Evolutionary conservation across 2,888 invertebrate species (phyloP), one percentile per base, ranked within the genome.

Genomic region (Drosophila nigritarsus): DNA sequence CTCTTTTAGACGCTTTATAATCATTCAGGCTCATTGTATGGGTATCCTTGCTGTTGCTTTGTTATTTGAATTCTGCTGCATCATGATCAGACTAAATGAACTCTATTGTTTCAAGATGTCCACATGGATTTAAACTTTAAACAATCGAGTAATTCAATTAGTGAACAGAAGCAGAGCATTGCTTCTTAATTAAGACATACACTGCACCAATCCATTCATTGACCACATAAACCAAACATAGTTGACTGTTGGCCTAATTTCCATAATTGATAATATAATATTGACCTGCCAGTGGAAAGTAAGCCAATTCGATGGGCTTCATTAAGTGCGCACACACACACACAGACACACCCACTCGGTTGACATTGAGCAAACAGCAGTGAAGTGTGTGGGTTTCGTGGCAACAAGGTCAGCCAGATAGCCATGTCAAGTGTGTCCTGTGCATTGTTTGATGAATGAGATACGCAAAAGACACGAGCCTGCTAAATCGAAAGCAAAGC

Each of bases 361-460:
- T 53, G 58, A 58, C 49, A 54, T 56, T 45, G 7, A 24, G 13
- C 3, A 51, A 40, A 65, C 55, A 50, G 8, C 13, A 4, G 56
- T n/a, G 3, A 29, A 30, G 36, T 9, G 32, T 27, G 11, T 45
- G 45, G 13, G 45, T 1, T 20, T 45, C 1, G 15, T 45, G 45
- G 45, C 8, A 24, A 45, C 24, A 45, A 24, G 45, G 24, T 45
- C 24, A 45, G 15, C 45, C 15, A 24, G 24, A 8, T 45, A 15
- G 15, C 15, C 24, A 30, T 11, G 32, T 45, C 51, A n/a, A 8
- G 38, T 3, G 30, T 20, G 38, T 24, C 29, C 30, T 63, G 36
- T 45, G 67, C 36, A 48, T 30, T 36, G 42, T 55, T 38, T 78
- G 78, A 78, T 71, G 63, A 71, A 75, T 75, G 74, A 20, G 48